Conservation (phyloP, 2,113 vertebrate genomes). For the Prunella fulvescens region DNA sequence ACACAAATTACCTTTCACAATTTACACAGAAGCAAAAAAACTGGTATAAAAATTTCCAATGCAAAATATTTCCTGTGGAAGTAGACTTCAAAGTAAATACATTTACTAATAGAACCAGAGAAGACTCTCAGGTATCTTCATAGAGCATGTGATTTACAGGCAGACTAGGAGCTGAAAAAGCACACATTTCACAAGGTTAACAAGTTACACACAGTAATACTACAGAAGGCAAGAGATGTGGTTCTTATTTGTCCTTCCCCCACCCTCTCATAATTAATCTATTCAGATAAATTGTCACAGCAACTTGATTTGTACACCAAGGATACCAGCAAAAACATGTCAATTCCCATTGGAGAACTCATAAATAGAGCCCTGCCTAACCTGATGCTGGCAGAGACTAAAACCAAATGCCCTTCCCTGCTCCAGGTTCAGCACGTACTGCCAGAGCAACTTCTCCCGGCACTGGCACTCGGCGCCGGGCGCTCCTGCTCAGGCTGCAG, state of each 20-base stretch:
- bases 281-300: constrained; percentile 23
- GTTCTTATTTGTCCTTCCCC: neutral
- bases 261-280: neutral
- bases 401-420: neutral
- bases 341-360: neutral
- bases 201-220: neutral
- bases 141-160: neutral
- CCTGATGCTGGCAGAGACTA: neutral
- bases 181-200: neutral
- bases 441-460: neutral
- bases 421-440: fast-evolving
- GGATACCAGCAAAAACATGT: neutral
- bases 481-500: neutral
- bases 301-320: neutral
- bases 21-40: neutral
- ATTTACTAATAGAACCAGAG: neutral
- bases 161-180: neutral
- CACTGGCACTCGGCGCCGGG: neutral
- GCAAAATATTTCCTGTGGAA: neutral
- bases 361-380: neutral
- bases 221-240: neutral
- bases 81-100: neutral
- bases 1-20: neutral
- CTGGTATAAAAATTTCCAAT: neutral
- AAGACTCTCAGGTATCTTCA: neutral